Base-by-base conservation (phyloP, 2,113 vertebrate species). In the Ornithorhynchus anatinus region DNA sequence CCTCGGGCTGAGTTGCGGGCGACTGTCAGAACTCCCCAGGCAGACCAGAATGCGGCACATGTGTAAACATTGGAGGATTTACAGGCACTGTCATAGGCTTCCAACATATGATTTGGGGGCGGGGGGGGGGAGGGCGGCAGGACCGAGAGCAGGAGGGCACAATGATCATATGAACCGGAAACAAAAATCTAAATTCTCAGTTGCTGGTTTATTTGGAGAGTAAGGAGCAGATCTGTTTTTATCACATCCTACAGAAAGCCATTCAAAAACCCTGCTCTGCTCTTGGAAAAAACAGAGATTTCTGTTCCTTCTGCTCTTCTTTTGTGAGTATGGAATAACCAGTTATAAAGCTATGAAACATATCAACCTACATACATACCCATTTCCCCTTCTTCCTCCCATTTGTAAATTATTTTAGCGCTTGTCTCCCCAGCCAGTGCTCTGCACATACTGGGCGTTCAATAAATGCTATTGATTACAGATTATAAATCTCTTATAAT, bases 231-330 rank as follows among this genome's bases (percentile, higher is more conserved):
- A 80, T 80, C 84, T 72, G 66, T 62, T 82, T 50, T 48, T 60
- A 63, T 61, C 82, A 82, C 73, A 67, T 72, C 58, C 62, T 72
- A 36, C 22, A 65, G 40, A 85, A 86, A 77, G 72, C 47, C 9
- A 15, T 6, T 33, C 12, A 33, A 54, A 48, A 62, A 22, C 40
- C 6, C 45, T 40, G 39, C 22, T 39, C 29, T 32, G 23, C 75
- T 85, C 81, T 73, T 59, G 77, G 48, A 72, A 72, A 73, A 69
- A 64, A 84, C 80, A 76, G 77, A 80, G 72, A 84, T 80, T 68
- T 56, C 57, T 63, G 40, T 58, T 79, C 57, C 31, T 72, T 39
- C 53, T 35, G 20, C 31, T 77, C 72, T 69, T 77, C 66, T 79
- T 87, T 70, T 10, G 12, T 74, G 74, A 79, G 63, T 43, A 10